phyloP scores from a whole-genome alignment of 1,140 invertebrate species.

The Cotesia chilonis region DNA sequence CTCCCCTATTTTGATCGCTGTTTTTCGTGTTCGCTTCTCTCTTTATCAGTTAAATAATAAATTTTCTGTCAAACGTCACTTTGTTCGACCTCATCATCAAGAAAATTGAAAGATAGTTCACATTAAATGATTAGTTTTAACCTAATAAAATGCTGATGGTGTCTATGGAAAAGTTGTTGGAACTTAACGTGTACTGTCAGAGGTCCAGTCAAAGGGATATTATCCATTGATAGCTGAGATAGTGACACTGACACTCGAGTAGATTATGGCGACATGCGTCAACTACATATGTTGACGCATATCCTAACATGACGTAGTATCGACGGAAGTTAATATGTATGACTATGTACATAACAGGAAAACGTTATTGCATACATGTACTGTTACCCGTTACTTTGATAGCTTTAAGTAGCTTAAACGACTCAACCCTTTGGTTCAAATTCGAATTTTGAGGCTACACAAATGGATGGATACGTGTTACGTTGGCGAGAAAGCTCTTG shows the following conservation, averaged over 20 bases:
- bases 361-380: conserved; percentile 58
- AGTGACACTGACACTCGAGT: conserved; percentile 18
- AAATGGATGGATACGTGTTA: conserved; percentile 13
- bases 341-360: conserved; percentile 45
- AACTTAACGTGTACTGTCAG: not conserved
- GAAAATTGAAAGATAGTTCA: not conserved
- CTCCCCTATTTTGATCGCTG: conserved; percentile 38
- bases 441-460: conserved; percentile 15
- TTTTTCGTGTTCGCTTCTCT: conserved; percentile 31
- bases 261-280: conserved; percentile 54
- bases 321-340: conserved; percentile 55
- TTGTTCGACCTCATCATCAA: not conserved
- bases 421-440: conserved; percentile 32
- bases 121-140: not conserved
- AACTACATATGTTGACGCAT: conserved; percentile 52
- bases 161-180: no score
- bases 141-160: not conserved
- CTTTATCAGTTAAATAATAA: conserved; percentile 32
- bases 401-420: conserved; percentile 56
- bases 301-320: conserved; percentile 50
- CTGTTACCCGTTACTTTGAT: conserved; percentile 45
- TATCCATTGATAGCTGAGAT: conserved; percentile 1
- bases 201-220: conserved; percentile 34
- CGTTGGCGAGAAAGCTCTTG: conserved; percentile 20
- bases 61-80: conserved; percentile 23